A percentile compares a stretch with the other conserved stretches of the same genome.
Evolutionary conservation across 2,113 vertebrate species (phyloP).

Genomic region (Mus spicilegus): DNA sequence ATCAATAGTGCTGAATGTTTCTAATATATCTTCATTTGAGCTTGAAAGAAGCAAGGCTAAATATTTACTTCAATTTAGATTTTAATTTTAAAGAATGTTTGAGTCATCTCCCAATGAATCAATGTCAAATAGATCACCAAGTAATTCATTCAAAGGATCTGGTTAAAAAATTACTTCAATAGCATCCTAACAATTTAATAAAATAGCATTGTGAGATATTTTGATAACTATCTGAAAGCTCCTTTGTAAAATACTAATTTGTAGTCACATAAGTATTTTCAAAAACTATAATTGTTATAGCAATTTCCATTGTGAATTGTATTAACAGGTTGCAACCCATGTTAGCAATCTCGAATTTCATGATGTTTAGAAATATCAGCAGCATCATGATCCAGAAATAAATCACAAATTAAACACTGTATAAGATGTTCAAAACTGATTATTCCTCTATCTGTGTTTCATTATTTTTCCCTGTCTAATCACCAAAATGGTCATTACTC

Average conservation of each 20-base stretch:
- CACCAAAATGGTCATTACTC: neutral
- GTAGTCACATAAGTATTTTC: neutral
- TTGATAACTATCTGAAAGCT: neutral
- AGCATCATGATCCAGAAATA: neutral
- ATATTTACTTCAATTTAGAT: neutral
- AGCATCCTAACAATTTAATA: neutral
- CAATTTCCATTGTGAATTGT: neutral
- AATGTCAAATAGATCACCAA: neutral
- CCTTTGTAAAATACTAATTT: neutral
- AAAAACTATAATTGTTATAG: neutral
- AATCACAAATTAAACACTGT: neutral
- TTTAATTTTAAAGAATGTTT: neutral
- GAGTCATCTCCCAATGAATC: neutral
- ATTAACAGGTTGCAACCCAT: accelerated
- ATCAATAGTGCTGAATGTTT: neutral
- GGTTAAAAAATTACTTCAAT: neutral
- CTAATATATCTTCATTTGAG: neutral
- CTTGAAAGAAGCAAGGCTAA: neutral
- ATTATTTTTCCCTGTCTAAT: neutral
- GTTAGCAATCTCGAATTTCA: neutral
- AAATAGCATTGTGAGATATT: neutral
- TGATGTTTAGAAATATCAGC: neutral
- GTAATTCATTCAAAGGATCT: neutral
- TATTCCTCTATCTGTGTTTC: neutral
- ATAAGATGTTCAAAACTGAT: neutral